These are phyloP conservation scores for Oreonectes daqikongensis DNA, from an alignment of 2,797 vertebrate genomes.

Conservation along the genomic window DNA sequence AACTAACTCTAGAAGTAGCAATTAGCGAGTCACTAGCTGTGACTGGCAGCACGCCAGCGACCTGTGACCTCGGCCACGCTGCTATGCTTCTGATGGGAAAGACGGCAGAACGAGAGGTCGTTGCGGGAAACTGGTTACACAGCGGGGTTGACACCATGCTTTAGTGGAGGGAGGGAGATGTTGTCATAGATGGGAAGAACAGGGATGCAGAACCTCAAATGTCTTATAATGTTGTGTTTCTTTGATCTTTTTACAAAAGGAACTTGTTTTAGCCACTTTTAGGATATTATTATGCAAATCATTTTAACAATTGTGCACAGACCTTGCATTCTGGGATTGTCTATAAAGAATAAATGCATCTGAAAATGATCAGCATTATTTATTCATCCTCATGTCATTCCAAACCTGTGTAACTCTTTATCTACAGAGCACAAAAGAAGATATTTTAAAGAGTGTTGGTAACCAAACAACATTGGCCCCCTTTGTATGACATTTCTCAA, in stretches of 20 bases:
- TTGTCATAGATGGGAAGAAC: conserved; percentile 20
- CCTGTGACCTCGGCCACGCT: conserved; percentile 72
- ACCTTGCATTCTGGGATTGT: no score
- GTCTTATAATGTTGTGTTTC: not conserved
- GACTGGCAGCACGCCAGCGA: conserved; percentile 72
- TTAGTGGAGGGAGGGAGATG: conserved; percentile 40
- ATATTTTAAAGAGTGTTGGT: no score
- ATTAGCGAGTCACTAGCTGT: conserved; percentile 74
- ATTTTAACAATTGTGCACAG: no score
- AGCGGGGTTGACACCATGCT: conserved; percentile 59
- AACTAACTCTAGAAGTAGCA: conserved; percentile 66
- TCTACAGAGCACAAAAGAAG: no score
- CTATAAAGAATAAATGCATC: no score
- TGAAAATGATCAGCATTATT: no score
- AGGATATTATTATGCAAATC: no score
- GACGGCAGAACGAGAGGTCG: conserved; percentile 49
- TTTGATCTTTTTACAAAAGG: not conserved
- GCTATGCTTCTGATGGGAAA: conserved; percentile 66
- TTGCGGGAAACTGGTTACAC: conserved; percentile 67
- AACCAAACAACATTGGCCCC: no score
- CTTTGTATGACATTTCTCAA: no score
- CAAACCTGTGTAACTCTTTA: no score
- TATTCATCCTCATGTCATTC: no score
- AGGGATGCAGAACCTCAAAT: no score
- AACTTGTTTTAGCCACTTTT: not conserved